A percentile compares a stretch with the other conserved stretches of the same genome.
Evolutionary conservation across 1,140 invertebrate species (phyloP).

Genomic region (Meloidogyne floridensis): DNA sequence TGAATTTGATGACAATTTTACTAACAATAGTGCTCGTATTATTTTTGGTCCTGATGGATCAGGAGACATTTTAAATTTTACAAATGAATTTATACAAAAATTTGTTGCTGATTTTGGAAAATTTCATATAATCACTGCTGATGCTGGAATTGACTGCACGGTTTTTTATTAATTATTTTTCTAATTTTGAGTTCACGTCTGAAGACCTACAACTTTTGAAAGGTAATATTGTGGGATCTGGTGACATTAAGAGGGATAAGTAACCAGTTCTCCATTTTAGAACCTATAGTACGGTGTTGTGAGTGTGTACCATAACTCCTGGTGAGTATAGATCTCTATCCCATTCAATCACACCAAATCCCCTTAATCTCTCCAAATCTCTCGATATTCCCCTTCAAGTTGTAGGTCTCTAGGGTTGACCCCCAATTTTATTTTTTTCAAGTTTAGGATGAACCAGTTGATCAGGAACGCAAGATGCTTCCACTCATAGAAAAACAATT

Average conservation of each 20-base stretch:
- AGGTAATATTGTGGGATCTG: too few relatives aligned
- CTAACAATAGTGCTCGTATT: slow-evolving; percentile 12
- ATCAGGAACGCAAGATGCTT: not conserved
- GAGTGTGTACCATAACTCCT: too few relatives aligned
- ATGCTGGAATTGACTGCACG: slow-evolving; percentile 55
- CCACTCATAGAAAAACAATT: slow-evolving; percentile 4
- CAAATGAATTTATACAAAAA: slow-evolving; percentile 25
- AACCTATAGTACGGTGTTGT: too few relatives aligned
- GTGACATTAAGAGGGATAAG: too few relatives aligned
- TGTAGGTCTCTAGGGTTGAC: too few relatives aligned
- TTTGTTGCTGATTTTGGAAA: not conserved
- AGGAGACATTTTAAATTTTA: slow-evolving; percentile 38
- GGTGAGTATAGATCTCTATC: too few relatives aligned
- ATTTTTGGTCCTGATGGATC: slow-evolving; percentile 40
- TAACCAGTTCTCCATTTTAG: too few relatives aligned
- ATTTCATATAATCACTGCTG: slow-evolving; percentile 54
- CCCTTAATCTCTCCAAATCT: too few relatives aligned
- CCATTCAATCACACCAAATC: too few relatives aligned
- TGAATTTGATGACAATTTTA: slow-evolving; percentile 36
- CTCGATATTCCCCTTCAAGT: too few relatives aligned
- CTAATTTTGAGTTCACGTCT: not conserved
- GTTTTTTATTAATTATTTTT: slow-evolving; percentile 34
- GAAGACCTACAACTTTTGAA: too few relatives aligned
- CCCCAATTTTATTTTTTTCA: not conserved
- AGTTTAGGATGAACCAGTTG: not conserved